A percentile compares a stretch with the other conserved stretches of the same genome.
phyloP scores from a whole-genome alignment of 2,797 vertebrate genomes.

The Cetoscarus ocellatus region DNA sequence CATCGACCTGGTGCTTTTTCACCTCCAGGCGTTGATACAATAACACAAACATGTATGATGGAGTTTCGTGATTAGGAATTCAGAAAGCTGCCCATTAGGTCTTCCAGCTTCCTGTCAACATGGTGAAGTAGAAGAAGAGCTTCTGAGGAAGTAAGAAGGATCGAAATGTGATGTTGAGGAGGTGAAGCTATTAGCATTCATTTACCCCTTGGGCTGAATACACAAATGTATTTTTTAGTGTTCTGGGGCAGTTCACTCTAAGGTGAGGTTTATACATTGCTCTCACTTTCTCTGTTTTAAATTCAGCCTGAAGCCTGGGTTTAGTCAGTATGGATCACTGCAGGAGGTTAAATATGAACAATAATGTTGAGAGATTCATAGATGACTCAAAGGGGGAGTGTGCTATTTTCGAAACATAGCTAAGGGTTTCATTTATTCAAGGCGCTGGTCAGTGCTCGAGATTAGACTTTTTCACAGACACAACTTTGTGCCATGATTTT shows the following conservation, averaged over 20 bases:
- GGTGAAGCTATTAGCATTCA: constrained; percentile 19
- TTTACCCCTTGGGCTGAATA: constrained; percentile 24
- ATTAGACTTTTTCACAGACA: too few species aligned
- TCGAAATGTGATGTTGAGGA: constrained; percentile 17
- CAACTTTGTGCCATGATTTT: too few species aligned
- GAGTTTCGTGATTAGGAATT: neutral
- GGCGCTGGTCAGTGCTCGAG: too few species aligned
- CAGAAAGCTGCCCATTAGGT: constrained; percentile 1
- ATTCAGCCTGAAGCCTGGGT: neutral
- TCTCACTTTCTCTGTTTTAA: neutral
- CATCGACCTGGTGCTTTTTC: neutral
- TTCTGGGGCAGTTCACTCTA: constrained; percentile 23
- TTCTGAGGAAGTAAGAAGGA: neutral
- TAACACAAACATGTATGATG: constrained; percentile 16
- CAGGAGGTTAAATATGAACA: neutral
- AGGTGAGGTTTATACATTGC: constrained; percentile 27
- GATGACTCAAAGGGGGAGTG: neutral
- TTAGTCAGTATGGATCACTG: neutral
- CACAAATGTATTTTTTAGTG: constrained; percentile 1
- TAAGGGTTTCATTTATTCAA: too few species aligned
- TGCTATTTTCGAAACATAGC: neutral
- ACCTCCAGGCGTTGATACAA: constrained; percentile 2
- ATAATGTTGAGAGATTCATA: neutral
- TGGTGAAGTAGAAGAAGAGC: neutral
- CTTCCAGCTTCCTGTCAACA: neutral